Evolutionary conservation across 2,797 vertebrate species (phyloP), one percentile per base, ranked within the genome.

Genomic region (Miichthys miiuy): DNA sequence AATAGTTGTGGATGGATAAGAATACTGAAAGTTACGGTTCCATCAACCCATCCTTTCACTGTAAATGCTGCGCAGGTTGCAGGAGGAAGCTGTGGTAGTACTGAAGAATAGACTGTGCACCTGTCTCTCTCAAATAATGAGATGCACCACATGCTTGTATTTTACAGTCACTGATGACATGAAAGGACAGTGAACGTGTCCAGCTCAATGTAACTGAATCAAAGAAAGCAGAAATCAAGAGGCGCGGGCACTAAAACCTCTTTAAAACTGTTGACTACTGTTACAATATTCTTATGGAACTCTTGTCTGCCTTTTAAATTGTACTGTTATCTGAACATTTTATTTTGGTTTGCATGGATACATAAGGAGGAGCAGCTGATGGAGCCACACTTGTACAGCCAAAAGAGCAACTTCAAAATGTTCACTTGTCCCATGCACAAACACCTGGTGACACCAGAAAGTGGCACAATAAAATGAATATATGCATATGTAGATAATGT

Each of bases 1-100:
- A 82, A 83, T 82, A 87, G 86, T 86, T 88, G 38, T 68, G 87
- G 88, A 84, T 72, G 88, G 85, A 91, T 76, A 80, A 68, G 79
- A 87, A 89, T 83, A 66, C 84, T 68, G 44, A 78, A 78, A 89
- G 80, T 84, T 81, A 71, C 77, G 71, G 77, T 67, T 79, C 65
- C 47, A 60, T 79, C 76, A 69, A 69, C 46, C 58, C 64, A 16
- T 34, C 63, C 57, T 72, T 78, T 73, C 68, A 64, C 69, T 38
- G 11, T 16, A 70, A 71, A 70, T 5, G 42, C 68, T 62, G 70
- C 72, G 50, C 50, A 68, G 64, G 79, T 75, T 77, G 48, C 48
- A 56, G 56, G 60, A 68, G 16, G 61, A 18, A 14, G 3, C 51
- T 21, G 44, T 68, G 41, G n/a, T 68, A 69, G 72, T 30, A 64